Evolutionary conservation across 2,797 vertebrate genomes (phyloP), one percentile per base, ranked within the genome.

Genomic region (Enteromius unitaeniatus): DNA sequence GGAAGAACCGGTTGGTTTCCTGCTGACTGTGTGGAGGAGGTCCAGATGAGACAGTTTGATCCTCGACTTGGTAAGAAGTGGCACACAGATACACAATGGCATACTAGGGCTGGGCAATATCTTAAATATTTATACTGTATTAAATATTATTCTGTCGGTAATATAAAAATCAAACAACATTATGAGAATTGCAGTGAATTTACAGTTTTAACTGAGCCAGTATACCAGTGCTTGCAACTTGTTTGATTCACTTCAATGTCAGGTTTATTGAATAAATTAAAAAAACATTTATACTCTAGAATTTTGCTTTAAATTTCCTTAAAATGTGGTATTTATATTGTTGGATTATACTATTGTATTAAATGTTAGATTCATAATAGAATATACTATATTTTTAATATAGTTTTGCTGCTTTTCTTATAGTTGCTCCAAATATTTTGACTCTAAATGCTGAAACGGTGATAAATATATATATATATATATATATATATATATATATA

Each of bases 1-100:
- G 96, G 96, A 49, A 92, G 96, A 69, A 97, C 95, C 0, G 96
- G 96, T 86, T 97, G 96, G 96, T 97, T 97, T 93, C 96, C 96
- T 0, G 96, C 96, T 2, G 96, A 97, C 90, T 97, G 96, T 64
- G 96, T 97, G 49, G 96, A 97, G 88, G 96, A 97, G 86, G 96
- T 99, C 89, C 98, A 99, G 94, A 98, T 99, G 97, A 95, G 98
- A 82, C 98, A 98, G 92, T 97, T 92, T 84, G 98, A 99, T 83
- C 89, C 97, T 1, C 93, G 97, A 85, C 96, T 97, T 83, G 97
- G 98, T 99, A 94, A 96, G 96, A 70, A 77, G 65, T 81, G 55
- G 62, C 65, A 76, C 76, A 72, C 45, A 4, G 10, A 79, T 42
- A 58, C 37, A 76, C 78, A 80, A 49, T 42, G 19, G 28, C 82